Evolutionary conservation across 1,140 invertebrate species (phyloP), one percentile per base, ranked within the genome.

Genomic region (Lysiphlebus fabarum): DNA sequence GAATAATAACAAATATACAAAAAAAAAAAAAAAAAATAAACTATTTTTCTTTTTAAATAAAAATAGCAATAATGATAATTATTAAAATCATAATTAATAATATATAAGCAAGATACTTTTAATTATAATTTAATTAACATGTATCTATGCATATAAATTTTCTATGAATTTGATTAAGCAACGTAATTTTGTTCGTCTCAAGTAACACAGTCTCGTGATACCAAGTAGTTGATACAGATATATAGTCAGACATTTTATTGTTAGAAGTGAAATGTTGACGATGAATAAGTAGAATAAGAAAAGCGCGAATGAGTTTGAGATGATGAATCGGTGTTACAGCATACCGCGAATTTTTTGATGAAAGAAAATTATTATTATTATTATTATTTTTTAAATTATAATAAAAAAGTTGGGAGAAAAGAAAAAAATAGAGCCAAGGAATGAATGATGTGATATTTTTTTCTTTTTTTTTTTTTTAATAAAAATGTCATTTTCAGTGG

Each of bases 111-210:
- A 41, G 40, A 50, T n/a, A 33, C 40, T 33, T 33, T 26, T 59
- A 59, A 59, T 59, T 59, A 59, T 59, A 34, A 37, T 44, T 53
- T 59, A 59, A 59, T 59, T 53, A 59, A 59, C 50, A 59, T 49
- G 42, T 59, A 59, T 53, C 48, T 58, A 51, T 59, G 57, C 57
- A 59, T 53, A 59, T 59, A 45, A 59, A 59, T 59, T 59, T 38
- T 53, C 42, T 44, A 53, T 53, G 57, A 59, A 59, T 59, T 50
- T 53, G 57, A 59, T 53, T 53, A 59, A 59, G 49, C 49, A 14
- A 40, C 14, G 57, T 53, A 59, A 59, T 59, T 59, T 59, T 44
- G 34, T 41, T 41, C 49, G 57, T 53, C 42, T 59, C 12, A 59
- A 59, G 50, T 44, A 45, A 40, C 42, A 5, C 12, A 53, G 37